Evolutionary conservation across 1,140 invertebrate genomes (phyloP), one percentile per base, ranked within the genome.

Genomic region (Contarinia nasturtii): DNA sequence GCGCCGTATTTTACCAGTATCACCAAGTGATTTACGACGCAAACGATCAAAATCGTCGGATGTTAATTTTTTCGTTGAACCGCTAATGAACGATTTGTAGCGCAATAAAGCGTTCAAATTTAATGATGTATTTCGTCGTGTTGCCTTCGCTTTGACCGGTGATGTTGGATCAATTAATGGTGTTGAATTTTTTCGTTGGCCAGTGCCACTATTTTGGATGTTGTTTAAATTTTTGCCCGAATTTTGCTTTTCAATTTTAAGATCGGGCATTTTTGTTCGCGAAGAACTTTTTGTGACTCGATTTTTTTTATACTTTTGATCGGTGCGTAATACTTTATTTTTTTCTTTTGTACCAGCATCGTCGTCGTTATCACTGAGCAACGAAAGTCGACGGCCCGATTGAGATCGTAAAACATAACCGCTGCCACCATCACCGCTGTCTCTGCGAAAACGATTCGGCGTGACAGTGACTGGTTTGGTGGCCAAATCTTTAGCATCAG

Each of bases 231-330:
- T 27, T 27, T 27, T 27, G 10, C 27, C 10, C 27, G 27, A 27
- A 19, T 19, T 21, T 43, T 18, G 41, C 41, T 43, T 43, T 19
- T 43, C 41, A 17, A 27, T 51, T 19, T 52, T 50, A 44, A 11
- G 43, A 11, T 52, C 21, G 4, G 38, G 38, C 7, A 58, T 51
- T 48, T 57, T 57, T 21, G 47, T 55, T 42, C 57, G 56, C 1
- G 56, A 58, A 3, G 53, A 53, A 48, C 56, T 58, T 47, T 58
- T 58, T 46, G 54, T 52, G 42, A 58, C 53, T 21, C 55, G 52
- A 51, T 57, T 56, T 38, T 57, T 50, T 33, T 53, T 54, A 38
- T 50, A 57, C 37, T 57, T 57, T 17, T 51, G 52, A 53, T 57
- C 56, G 15, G 52, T 55, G 22, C 55, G 45, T 7, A 57, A 46